Base-by-base conservation (phyloP, 1,140 invertebrate genomes). In the Pseudomyrmex dendroicus region DNA sequence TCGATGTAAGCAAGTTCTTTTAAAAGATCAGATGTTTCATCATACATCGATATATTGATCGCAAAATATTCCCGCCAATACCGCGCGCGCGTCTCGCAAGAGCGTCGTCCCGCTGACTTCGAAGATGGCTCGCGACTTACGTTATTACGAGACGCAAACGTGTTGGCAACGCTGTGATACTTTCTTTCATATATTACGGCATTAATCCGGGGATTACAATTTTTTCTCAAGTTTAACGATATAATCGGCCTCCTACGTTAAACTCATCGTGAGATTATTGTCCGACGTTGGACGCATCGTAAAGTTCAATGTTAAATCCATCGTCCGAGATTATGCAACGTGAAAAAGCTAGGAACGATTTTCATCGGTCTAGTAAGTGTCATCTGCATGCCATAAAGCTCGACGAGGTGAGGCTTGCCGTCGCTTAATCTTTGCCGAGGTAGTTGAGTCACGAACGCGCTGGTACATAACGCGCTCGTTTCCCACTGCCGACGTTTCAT, bases 311-410 rank as follows among this genome's bases (percentile, higher is more conserved):
- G 61, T 84, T 63, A 52, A 68, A 64, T 46, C 62, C 57, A 80
- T 84, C 59, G 22, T 82, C 61, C 56, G 35, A 64, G 59, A 57
- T 50, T 52, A 76, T 52, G 61, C 17, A 44, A 59, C 80, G 20
- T 86, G 83, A 86, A 66, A 66, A 70, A 50, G 17, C 5, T 35
- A 7, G 12, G 46, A 48, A 76, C 54, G 57, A 9, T 35, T 35
- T 15, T 61, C 57, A 56, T 56, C 62, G 67, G 67, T 86, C 85
- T 76, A 63, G 59, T 72, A 35, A 86, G 52, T 52, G 76, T 86
- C 63, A 68, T 61, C 54, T 63, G 35, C 50, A n/a, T 46, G 12
- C 50, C 35, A 61, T 70, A 70, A 80, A 70, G 15, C 15, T 35
- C 35, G 35, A 44, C 62, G 20, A 50, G 25, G 17, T 12, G 54